Base-by-base conservation (phyloP, 2,797 vertebrate species). In the Netta rufina region DNA sequence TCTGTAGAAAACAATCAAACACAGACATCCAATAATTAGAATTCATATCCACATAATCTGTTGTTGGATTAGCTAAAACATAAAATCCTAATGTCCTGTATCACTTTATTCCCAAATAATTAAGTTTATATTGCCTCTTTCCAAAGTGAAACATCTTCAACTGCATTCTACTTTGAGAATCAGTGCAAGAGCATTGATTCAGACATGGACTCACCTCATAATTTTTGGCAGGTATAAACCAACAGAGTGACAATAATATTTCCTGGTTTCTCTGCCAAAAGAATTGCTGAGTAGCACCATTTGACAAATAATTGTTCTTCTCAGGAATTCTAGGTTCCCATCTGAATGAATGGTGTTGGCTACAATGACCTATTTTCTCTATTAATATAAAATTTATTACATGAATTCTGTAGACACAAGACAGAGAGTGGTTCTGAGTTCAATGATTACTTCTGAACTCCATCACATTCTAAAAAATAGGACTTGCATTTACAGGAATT, bases 1-100 rank as follows among this genome's bases (percentile, higher is more conserved):
- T 99, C 99, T 99, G 98, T 64, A 79, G 62, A 64, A 57, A 89
- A 93, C 71, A 96, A 94, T 22, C 36, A 92, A 87, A 94, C 80
- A 79, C 21, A 83, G 56, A 70, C 30, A 96, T 83, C 71, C 66
- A 65, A 21, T 36, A 60, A 85, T 94, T 51, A 95, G 77, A 95
- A 84, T 53, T 82, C 27, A 60, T 30, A 73, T 30, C 21, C 8
- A 82, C 47, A 60, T 62, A 43, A 84, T 82, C 75, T 82, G 7
- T 66, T 69, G 32, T 39, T 32, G 53, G 74, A 81, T 62, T 74
- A 86, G 47, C 38, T 89, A 71, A 93, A 93, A 71, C 17, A 41
- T 76, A 72, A 66, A 70, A 78, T 75, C 15, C 6, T 47, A 43
- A 73, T 58, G 45, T 39, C 62, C n/a, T 45, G 24, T 28, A 61